Conservation (phyloP, 2,888 invertebrate species). For the Oscheius sp. region DNA sequence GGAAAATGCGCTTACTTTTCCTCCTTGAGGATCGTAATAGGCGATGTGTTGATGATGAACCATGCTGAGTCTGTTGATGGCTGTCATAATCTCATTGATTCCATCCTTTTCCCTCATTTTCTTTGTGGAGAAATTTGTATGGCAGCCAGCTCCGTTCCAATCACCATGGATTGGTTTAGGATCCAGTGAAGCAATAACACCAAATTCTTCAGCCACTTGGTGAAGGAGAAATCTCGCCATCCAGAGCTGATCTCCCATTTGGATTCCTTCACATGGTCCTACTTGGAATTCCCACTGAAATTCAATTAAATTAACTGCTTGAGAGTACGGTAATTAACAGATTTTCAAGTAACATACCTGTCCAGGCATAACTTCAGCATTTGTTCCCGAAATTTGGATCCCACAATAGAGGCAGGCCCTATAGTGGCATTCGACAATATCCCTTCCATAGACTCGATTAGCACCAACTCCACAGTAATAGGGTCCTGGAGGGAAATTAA, state of each 20-base stretch:
- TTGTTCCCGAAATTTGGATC: conserved; percentile 90
- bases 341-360: too few species aligned
- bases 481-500: conserved; percentile 78
- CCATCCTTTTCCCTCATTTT: conserved; percentile 90
- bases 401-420: conserved; percentile 93
- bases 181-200: conserved; percentile 76
- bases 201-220: conserved; percentile 77
- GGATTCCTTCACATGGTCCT: conserved; percentile 76
- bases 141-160: conserved; percentile 96
- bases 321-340: not conserved
- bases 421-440: conserved; percentile 96
- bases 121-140: conserved; percentile 94
- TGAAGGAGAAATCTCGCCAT: conserved; percentile 76
- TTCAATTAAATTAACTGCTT: not conserved
- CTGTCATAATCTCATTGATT: conserved; percentile 85
- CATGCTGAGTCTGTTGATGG: conserved; percentile 92
- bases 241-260: conserved; percentile 77
- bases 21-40: conserved; percentile 84
- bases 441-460: conserved; percentile 85
- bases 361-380: conserved; percentile 83
- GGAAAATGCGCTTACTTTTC: conserved; percentile 41
- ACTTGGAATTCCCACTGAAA: conserved; percentile 70
- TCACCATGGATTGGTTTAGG: conserved; percentile 80
- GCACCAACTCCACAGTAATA: conserved; percentile 96
- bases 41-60: conserved; percentile 92